These are phyloP conservation scores for Geophilus truncorum DNA, from an alignment of 2,888 invertebrate genomes.

Conservation along the genomic window DNA sequence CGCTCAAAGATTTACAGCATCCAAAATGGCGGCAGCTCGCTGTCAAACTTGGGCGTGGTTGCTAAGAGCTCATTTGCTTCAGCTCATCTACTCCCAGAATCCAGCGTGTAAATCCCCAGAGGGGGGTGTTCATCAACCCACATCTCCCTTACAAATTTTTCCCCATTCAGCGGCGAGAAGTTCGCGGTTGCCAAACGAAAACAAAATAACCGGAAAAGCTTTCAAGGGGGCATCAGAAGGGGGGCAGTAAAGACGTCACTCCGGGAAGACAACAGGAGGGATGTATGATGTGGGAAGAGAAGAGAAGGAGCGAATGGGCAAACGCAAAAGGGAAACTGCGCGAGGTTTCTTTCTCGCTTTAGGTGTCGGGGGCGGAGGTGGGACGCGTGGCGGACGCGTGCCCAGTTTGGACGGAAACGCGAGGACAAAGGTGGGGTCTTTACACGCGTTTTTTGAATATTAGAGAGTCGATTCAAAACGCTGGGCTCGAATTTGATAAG, in stretches of 20 bases:
- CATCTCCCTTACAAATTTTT: conserved; percentile 4
- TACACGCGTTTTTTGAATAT: neutral
- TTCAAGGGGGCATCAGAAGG: neutral
- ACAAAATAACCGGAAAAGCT: conserved; percentile 4
- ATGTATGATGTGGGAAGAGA: neutral
- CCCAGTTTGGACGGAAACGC: neutral
- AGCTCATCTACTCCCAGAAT: neutral
- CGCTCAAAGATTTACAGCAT: neutral
- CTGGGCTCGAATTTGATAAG: neutral
- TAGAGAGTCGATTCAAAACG: neutral
- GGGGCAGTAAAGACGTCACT: neutral
- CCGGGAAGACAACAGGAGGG: neutral
- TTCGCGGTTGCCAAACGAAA: neutral
- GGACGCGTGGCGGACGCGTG: neutral
- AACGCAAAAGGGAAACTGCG: neutral
- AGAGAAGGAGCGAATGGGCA: neutral
- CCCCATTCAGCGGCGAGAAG: neutral
- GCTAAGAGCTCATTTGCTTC: neutral
- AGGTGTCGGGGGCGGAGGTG: conserved; percentile 10
- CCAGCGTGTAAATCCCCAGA: neutral
- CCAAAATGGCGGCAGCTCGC: neutral
- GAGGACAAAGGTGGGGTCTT: conserved; percentile 4
- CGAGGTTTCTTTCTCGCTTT: neutral
- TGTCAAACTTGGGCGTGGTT: neutral
- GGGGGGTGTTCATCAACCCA: conserved; percentile 4